Percentiles rank a stretch among this genome's conserved stretches.
Conservation (phyloP, 2,888 invertebrate species). For the Eristalinus sepulchralis region DNA sequence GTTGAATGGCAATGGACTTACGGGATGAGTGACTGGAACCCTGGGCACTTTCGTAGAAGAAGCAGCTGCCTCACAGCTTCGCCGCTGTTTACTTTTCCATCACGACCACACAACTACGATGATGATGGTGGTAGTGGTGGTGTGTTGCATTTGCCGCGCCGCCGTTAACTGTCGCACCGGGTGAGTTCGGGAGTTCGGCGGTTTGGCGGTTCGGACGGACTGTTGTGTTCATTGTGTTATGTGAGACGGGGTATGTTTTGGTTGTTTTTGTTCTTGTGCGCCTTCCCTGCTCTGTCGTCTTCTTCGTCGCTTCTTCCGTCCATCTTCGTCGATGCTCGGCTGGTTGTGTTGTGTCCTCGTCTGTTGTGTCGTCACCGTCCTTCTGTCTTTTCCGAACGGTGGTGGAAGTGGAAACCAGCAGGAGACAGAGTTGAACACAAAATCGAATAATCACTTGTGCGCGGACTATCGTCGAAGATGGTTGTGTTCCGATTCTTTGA, state of each 20-base stretch:
- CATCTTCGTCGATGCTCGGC: neutral
- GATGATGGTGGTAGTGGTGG: neutral
- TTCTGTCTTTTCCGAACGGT: constrained; percentile 46
- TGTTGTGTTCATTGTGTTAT: constrained; percentile 26
- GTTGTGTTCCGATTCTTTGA: constrained; percentile 73
- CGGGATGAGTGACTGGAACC: neutral
- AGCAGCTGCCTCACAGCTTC: neutral
- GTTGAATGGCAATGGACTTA: neutral
- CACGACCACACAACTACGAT: neutral
- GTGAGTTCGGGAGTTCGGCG: neutral
- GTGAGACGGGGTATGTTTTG: constrained; percentile 22
- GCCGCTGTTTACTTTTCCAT: constrained; percentile 15
- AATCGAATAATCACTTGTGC: constrained; percentile 78
- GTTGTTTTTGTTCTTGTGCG: constrained; percentile 5
- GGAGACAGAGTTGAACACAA: constrained; percentile 60
- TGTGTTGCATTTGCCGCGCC: neutral
- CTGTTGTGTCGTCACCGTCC: constrained; percentile 4
- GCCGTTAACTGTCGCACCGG: no score
- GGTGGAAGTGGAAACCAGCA: constrained; percentile 66
- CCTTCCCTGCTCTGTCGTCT: no score
- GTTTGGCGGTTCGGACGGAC: neutral
- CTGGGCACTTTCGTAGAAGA: neutral
- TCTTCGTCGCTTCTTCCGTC: constrained; percentile 32
- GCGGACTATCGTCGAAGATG: constrained; percentile 77
- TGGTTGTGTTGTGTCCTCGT: constrained; percentile 18